Evolutionary conservation across 2,888 invertebrate genomes (phyloP), one percentile per base, ranked within the genome.

Genomic region (Hypolimnas misippus): DNA sequence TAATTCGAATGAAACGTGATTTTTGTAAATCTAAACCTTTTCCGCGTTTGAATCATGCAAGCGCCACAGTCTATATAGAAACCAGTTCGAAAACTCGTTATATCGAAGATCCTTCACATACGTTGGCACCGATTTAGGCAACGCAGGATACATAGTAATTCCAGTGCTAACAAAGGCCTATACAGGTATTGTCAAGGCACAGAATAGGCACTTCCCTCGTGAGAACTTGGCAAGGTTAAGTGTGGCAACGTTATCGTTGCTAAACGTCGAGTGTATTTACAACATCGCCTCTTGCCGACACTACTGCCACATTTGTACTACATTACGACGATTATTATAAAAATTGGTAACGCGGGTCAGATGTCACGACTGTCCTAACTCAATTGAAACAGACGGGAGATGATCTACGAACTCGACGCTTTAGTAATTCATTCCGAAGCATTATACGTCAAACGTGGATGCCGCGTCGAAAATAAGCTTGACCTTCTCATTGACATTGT

Each of bases 401-500:
- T 19, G 21, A 21, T 46, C 19, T 5, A 6, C 19, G 10, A 42
- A 42, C 7, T 42, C 0, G 3, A 19, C 14, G 7, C 19, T 8
- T 1, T 19, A 12, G 19, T 12, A 14, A n/a, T 25, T 53, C 16
- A 33, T 60, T 60, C 10, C 25, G 5, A 56, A 70, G 63, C 25
- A 42, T 52, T 65, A 65, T 69, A 58, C 67, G 73, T 77, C 77
- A 82, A 82, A 81, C 83, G 81, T 86, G 84, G 81, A 79, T 78
- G 77, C 76, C 78, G 78, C 78, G 67, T 77, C 87, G 79, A 89
- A 89, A 89, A 90, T 88, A 89, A 82, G 81, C 78, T 84, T 87
- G 91, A 89, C 92, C 92, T 92, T 92, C 91, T 92, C 91, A 91
- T 92, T 92, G 92, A 92, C 92, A 92, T 92, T 92, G 92, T 92